phyloP scores from a whole-genome alignment of 2,113 vertebrate species.

The Oxyruncus cristatus region DNA sequence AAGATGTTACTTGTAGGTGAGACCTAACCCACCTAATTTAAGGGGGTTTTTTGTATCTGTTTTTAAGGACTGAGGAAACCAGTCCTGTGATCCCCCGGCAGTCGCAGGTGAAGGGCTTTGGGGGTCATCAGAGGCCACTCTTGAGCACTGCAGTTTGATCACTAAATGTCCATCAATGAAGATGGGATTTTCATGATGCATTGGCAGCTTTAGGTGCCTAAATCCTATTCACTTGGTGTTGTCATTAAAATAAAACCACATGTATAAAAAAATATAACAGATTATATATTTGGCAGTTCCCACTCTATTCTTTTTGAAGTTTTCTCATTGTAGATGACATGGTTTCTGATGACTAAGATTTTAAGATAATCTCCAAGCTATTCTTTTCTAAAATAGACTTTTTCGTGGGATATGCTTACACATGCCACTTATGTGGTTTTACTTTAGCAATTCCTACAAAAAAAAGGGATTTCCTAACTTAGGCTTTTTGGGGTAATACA shows the following conservation, averaged over 20 bases:
- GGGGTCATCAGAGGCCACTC: background rate
- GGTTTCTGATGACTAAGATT: background rate
- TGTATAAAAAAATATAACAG: background rate
- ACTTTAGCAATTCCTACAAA: background rate
- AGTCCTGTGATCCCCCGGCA: background rate
- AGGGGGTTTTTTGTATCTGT: background rate
- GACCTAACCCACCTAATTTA: background rate
- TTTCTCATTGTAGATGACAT: background rate
- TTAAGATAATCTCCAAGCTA: background rate
- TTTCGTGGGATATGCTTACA: background rate
- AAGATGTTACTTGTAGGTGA: background rate
- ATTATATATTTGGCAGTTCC: background rate
- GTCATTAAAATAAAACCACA: background rate
- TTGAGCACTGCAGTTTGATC: background rate
- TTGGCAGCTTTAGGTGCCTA: background rate
- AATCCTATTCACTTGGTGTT: background rate
- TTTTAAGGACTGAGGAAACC: background rate
- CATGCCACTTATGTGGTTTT: background rate
- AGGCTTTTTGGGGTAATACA: background rate
- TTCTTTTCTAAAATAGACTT: background rate
- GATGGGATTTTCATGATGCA: background rate
- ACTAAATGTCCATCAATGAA: accelerated
- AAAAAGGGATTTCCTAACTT: background rate
- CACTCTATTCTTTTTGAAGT: background rate
- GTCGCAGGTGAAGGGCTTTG: background rate